A percentile compares a stretch with the other conserved stretches of the same genome.
These are phyloP conservation scores for Rhodeus uyekii DNA, from an alignment of 2,797 vertebrate species.

Conservation along the genomic window DNA sequence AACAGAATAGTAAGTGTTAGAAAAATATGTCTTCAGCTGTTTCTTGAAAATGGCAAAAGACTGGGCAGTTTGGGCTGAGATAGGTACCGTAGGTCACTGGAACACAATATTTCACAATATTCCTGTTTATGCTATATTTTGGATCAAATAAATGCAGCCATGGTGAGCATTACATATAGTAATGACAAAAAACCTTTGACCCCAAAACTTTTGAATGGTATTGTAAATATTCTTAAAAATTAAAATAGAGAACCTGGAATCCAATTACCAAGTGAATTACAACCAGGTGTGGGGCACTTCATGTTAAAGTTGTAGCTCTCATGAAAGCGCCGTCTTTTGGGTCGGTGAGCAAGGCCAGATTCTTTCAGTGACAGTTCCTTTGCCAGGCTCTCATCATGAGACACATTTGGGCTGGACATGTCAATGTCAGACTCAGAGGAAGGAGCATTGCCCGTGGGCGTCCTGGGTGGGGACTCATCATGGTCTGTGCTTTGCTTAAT, in stretches of 20 bases:
- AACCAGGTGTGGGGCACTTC: constrained; percentile 96
- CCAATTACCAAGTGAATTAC: constrained; percentile 89
- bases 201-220: not conserved
- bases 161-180: not conserved
- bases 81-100: too few relatives aligned
- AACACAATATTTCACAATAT: not conserved
- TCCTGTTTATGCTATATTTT: not conserved
- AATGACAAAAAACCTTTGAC: not conserved
- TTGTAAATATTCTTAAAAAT: not conserved
- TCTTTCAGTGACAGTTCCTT: constrained; percentile 97
- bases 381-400: constrained; percentile 92
- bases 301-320: constrained; percentile 99
- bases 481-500: constrained; percentile 84
- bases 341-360: constrained; percentile 91
- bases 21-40: too few relatives aligned
- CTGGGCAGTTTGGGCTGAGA: too few relatives aligned
- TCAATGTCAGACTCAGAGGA: constrained; percentile 97
- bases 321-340: constrained; percentile 94
- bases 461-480: constrained; percentile 93
- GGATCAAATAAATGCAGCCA: not conserved
- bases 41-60: too few relatives aligned
- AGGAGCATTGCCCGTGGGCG: constrained; percentile 91
- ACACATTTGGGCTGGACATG: constrained; percentile 89
- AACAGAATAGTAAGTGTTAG: too few relatives aligned
- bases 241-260: not conserved